A percentile compares a stretch with the other conserved stretches of the same genome.
phyloP scores from a whole-genome alignment of 2,113 vertebrate genomes.

The Notechis scutatus region DNA sequence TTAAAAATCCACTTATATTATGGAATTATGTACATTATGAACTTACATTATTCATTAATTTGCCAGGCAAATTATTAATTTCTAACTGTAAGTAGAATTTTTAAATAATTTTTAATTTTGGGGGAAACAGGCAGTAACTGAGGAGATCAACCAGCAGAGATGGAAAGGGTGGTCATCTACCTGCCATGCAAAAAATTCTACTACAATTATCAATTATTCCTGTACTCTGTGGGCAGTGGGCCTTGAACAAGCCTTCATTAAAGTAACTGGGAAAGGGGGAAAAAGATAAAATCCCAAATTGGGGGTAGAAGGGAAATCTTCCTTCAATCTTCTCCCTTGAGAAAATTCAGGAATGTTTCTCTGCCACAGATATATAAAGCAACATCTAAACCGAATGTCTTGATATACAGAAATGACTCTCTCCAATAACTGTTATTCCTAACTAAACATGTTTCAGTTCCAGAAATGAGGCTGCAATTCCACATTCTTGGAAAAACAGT shows the following conservation, averaged over 20 bases:
- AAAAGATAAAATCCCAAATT: background rate
- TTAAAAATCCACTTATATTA: background rate
- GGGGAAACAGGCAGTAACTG: background rate
- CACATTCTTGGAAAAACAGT: background rate
- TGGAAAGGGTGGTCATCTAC: background rate
- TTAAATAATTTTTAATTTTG: background rate
- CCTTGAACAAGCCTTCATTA: background rate
- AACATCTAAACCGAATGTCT: background rate
- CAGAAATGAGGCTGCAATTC: background rate
- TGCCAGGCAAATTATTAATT: background rate
- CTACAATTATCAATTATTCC: background rate
- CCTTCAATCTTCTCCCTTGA: background rate
- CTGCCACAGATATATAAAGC: background rate
- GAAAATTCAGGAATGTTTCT: background rate
- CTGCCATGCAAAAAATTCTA: background rate
- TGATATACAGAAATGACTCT: background rate
- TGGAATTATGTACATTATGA: background rate
- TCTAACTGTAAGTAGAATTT: background rate
- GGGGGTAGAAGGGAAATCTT: background rate
- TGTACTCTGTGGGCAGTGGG: background rate
- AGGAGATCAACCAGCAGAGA: background rate
- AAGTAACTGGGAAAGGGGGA: background rate
- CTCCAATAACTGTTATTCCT: background rate
- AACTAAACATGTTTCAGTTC: background rate
- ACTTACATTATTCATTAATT: background rate